These are phyloP conservation scores for Caenorhabditis panamensis DNA, from an alignment of 2,888 invertebrate genomes.

Conservation along the genomic window DNA sequence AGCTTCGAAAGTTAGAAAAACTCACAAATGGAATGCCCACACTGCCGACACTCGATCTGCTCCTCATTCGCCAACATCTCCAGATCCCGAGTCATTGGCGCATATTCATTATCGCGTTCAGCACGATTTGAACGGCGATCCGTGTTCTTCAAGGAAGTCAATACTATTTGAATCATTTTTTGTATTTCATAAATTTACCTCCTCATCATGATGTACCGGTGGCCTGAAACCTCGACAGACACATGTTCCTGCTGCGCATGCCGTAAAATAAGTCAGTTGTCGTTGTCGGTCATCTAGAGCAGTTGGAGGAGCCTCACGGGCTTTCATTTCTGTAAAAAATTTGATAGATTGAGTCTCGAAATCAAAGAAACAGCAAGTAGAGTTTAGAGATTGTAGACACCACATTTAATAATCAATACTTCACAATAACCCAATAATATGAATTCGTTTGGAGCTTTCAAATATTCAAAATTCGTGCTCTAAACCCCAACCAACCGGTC, in stretches of 20 bases:
- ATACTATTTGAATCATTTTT: neutral
- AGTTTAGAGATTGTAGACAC: too few species aligned
- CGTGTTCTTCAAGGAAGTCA: conserved; percentile 12
- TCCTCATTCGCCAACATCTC: conserved; percentile 25
- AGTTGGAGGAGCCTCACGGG: conserved; percentile 3
- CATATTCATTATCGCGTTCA: conserved; percentile 46
- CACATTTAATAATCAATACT: too few species aligned
- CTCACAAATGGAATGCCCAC: conserved; percentile 52
- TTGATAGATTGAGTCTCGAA: too few species aligned
- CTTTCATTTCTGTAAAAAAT: conserved; percentile 32
- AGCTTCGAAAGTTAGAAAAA: too few species aligned
- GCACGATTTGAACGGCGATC: conserved; percentile 16
- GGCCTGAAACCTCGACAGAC: conserved; percentile 51
- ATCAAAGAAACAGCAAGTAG: too few species aligned
- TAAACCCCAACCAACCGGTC: neutral
- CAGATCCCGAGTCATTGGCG: conserved; percentile 50
- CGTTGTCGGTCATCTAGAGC: conserved; percentile 23
- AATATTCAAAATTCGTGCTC: neutral
- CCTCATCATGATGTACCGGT: conserved; percentile 27
- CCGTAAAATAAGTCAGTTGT: conserved; percentile 45
- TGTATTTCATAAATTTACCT: too few species aligned
- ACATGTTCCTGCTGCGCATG: conserved; percentile 42
- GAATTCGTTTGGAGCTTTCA: too few species aligned
- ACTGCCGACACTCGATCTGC: conserved; percentile 36
- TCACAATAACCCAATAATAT: too few species aligned